A percentile compares a stretch with the other conserved stretches of the same genome.
These are phyloP conservation scores for Drosophila fungiperda DNA, from an alignment of 2,888 invertebrate genomes.

Conservation along the genomic window DNA sequence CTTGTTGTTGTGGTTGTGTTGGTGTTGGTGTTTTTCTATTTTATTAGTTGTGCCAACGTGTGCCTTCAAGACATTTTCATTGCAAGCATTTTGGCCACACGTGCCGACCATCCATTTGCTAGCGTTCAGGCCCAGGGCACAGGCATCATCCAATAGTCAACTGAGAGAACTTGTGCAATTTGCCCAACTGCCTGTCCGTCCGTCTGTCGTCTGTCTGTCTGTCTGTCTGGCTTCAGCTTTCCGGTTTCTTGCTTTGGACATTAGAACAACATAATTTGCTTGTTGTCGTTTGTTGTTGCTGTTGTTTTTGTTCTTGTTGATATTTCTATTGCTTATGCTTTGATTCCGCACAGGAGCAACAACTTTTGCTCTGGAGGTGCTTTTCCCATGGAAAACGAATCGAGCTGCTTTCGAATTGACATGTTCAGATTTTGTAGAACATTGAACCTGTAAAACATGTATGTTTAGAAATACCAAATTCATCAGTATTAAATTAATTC, in stretches of 20 bases:
- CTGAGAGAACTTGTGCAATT: constrained; percentile 44
- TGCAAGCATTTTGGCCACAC: constrained; percentile 75
- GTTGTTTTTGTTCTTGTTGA: constrained; percentile 38
- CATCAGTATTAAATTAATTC: neutral
- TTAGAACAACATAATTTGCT: constrained; percentile 69
- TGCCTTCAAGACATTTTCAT: constrained; percentile 55
- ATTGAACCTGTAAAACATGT: neutral
- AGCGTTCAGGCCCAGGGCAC: constrained; percentile 22
- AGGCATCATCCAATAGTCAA: constrained; percentile 24
- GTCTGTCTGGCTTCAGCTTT: constrained; percentile 36
- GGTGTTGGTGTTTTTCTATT: constrained; percentile 50
- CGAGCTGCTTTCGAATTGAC: constrained; percentile 1
- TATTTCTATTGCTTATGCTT: constrained; percentile 31
- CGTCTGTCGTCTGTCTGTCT: constrained; percentile 16
- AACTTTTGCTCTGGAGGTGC: constrained; percentile 9
- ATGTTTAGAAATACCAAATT: neutral
- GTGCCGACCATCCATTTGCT: constrained; percentile 74
- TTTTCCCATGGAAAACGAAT: constrained; percentile 12
- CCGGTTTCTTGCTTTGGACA: constrained; percentile 44
- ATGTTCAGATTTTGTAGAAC: neutral
- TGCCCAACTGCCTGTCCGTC: constrained; percentile 20
- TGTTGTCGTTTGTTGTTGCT: constrained; percentile 38
- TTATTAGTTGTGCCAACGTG: constrained; percentile 67
- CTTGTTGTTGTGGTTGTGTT: constrained; percentile 18
- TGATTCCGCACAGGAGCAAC: constrained; percentile 29